Conservation (phyloP, 2,888 invertebrate species). For the Adineta ricciae region DNA sequence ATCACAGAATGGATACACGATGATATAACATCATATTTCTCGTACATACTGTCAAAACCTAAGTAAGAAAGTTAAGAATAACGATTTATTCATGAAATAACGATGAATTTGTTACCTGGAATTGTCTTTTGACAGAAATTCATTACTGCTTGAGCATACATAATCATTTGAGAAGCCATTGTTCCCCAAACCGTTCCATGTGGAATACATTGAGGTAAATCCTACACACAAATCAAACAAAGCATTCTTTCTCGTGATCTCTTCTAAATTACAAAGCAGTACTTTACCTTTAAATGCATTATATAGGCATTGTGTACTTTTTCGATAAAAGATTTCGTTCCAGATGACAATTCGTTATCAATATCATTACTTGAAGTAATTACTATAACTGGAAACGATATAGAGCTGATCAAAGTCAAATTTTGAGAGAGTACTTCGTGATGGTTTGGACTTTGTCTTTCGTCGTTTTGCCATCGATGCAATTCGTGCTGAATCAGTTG, state of each 20-base stretch:
- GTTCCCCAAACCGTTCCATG: background rate
- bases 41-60: background rate
- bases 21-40: background rate
- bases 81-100: too few species aligned
- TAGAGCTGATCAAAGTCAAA: background rate
- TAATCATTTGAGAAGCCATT: background rate
- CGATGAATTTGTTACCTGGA: background rate
- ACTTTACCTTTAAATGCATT: background rate
- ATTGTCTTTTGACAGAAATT: constrained; percentile 7
- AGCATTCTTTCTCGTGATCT: background rate
- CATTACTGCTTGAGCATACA: background rate
- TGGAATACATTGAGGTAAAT: constrained; percentile 1
- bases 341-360: background rate
- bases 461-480: background rate
- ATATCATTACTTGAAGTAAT: background rate
- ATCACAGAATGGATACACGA: background rate
- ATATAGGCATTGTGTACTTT: background rate
- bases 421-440: background rate
- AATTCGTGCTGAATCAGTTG: background rate
- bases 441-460: background rate
- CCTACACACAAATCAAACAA: background rate
- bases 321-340: background rate
- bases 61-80: background rate
- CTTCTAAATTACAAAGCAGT: background rate
- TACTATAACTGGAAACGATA: background rate